These are phyloP conservation scores for Pyrrhosoma nymphula DNA, from an alignment of 2,888 invertebrate genomes.

Conservation along the genomic window DNA sequence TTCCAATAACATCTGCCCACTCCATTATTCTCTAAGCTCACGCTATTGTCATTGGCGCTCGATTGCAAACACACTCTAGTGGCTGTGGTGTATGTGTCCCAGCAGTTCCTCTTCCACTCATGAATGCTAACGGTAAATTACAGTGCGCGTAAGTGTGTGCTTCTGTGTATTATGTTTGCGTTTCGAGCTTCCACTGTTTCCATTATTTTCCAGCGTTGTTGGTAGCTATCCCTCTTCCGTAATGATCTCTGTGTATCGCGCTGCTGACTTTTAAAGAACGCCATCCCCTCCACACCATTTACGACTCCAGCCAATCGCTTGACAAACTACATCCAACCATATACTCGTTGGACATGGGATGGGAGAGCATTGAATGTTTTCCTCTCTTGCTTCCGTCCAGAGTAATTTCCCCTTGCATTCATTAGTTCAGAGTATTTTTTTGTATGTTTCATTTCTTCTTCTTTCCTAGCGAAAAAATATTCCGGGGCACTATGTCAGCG, in stretches of 20 bases:
- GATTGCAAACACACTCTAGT: background rate
- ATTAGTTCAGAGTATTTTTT: background rate
- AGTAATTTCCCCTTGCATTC: background rate
- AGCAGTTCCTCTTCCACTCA: background rate
- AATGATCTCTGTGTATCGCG: background rate
- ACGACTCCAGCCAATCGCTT: slow-evolving; percentile 13
- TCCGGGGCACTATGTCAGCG: background rate
- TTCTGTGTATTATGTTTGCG: background rate
- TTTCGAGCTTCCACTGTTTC: background rate
- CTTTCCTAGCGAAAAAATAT: background rate
- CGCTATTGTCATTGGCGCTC: background rate
- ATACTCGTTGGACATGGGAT: background rate
- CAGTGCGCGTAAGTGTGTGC: background rate
- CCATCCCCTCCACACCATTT: background rate
- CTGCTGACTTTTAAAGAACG: background rate
- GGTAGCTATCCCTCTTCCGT: slow-evolving; percentile 15
- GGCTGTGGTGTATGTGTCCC: background rate
- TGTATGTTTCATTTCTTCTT: background rate
- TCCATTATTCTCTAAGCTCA: background rate
- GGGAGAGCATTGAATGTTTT: background rate
- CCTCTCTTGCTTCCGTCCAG: background rate
- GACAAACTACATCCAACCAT: background rate
- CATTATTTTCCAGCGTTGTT: background rate
- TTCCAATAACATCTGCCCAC: background rate
- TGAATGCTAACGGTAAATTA: background rate